Conservation (phyloP, 1,140 invertebrate genomes). For the Antheraea mylitta region DNA sequence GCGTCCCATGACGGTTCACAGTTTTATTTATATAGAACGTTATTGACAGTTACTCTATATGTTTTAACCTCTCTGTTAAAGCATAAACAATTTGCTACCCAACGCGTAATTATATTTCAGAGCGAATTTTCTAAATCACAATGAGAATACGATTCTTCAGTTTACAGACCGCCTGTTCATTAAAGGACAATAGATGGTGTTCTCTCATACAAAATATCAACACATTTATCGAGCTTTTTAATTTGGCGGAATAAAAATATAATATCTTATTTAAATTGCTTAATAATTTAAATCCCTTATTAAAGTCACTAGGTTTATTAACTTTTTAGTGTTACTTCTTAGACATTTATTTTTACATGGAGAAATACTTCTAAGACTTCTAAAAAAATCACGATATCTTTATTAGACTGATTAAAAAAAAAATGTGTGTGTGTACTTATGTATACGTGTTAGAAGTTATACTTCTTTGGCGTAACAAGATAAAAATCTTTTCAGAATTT, state of each 20-base stretch:
- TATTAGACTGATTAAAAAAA: too few species aligned
- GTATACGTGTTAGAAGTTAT: too few species aligned
- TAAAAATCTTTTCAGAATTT: too few species aligned
- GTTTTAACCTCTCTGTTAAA: background rate
- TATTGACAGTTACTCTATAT: background rate
- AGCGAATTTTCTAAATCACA: conserved; percentile 1
- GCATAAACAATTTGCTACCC: background rate
- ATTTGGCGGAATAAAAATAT: background rate
- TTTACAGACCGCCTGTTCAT: background rate
- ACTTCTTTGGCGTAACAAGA: too few species aligned
- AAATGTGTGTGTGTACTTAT: too few species aligned
- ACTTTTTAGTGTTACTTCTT: too few species aligned
- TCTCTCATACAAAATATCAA: background rate
- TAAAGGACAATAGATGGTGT: background rate
- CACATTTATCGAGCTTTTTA: background rate
- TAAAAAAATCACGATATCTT: too few species aligned
- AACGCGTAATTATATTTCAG: conserved; percentile 1
- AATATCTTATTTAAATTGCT: background rate
- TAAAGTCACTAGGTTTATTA: too few species aligned
- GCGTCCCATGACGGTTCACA: too few species aligned
- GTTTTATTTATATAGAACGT: background rate
- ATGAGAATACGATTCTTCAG: conserved; percentile 2
- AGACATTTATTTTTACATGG: too few species aligned
- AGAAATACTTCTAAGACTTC: too few species aligned
- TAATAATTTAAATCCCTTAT: too few species aligned